phyloP scores from a whole-genome alignment of 2,888 invertebrate species.

The Xestoiulus laeticollis region DNA sequence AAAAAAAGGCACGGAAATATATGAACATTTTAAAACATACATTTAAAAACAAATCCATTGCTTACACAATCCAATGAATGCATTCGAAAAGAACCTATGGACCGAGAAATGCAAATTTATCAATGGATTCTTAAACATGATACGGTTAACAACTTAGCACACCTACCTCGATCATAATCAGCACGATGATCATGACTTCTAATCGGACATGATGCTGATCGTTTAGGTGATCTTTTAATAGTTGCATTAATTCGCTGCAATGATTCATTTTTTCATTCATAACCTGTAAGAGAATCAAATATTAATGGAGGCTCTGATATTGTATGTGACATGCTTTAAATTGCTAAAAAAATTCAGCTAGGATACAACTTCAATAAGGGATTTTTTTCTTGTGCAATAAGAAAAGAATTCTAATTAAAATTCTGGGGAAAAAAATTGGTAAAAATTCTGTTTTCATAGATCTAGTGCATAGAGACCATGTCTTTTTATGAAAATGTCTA shows the following conservation, averaged over 20 bases:
- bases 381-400: too few species aligned
- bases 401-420: too few species aligned
- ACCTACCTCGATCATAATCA: slow-evolving; percentile 96
- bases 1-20: background rate
- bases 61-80: slow-evolving; percentile 36
- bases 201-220: slow-evolving; percentile 91
- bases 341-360: slow-evolving; percentile 39
- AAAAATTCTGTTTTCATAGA: too few species aligned
- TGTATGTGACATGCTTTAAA: too few species aligned
- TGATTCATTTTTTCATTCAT: slow-evolving; percentile 95
- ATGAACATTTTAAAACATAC: background rate
- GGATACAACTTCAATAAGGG: too few species aligned
- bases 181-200: slow-evolving; percentile 96
- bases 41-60: background rate
- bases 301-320: too few species aligned
- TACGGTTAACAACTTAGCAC: too few species aligned
- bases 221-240: slow-evolving; percentile 87
- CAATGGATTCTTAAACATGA: background rate
- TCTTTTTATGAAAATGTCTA: too few species aligned
- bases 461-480: too few species aligned
- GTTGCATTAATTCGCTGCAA: slow-evolving; percentile 89
- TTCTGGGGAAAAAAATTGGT: too few species aligned
- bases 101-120: background rate
- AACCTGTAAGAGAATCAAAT: slow-evolving; percentile 71
- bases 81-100: slow-evolving; percentile 46